Evolutionary conservation across 2,888 invertebrate species (phyloP).

Genomic region (Carabus problematicus): DNA sequence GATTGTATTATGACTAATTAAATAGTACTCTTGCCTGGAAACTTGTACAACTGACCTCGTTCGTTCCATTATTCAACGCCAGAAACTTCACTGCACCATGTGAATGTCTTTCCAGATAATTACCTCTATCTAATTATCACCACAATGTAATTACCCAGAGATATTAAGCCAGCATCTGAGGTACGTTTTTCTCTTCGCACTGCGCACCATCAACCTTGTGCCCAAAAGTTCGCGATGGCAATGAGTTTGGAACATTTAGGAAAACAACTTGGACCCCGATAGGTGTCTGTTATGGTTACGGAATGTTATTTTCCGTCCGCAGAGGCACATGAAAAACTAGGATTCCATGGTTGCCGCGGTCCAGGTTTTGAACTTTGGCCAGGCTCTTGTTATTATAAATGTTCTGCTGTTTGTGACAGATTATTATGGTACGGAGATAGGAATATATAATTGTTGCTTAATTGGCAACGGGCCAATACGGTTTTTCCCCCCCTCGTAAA

Average conservation of each 20-base stretch:
- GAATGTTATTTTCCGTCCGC: too few relatives aligned
- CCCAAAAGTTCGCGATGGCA: neutral
- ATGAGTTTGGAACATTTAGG: neutral
- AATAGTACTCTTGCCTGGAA: too few relatives aligned
- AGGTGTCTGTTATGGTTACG: too few relatives aligned
- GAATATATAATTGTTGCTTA: slow-evolving; percentile 12
- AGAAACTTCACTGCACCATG: too few relatives aligned
- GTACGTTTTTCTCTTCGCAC: neutral
- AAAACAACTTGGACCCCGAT: too few relatives aligned
- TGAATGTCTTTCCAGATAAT: slow-evolving; percentile 7
- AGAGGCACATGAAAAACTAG: too few relatives aligned
- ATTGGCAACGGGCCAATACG: slow-evolving; percentile 1
- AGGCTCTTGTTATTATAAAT: slow-evolving; percentile 11
- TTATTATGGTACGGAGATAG: neutral
- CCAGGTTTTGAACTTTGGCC: slow-evolving; percentile 6
- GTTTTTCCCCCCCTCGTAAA: too few relatives aligned
- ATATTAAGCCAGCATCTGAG: neutral
- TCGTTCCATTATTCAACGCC: too few relatives aligned
- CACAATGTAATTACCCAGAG: neutral
- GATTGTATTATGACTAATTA: too few relatives aligned
- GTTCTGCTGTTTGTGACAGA: slow-evolving; percentile 8
- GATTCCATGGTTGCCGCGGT: neutral
- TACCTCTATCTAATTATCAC: slow-evolving; percentile 21
- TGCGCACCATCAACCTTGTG: neutral
- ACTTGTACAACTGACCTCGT: too few relatives aligned